Evolutionary conservation across 2,888 invertebrate species (phyloP).

Genomic region (Reticulitermes lucifugus): DNA sequence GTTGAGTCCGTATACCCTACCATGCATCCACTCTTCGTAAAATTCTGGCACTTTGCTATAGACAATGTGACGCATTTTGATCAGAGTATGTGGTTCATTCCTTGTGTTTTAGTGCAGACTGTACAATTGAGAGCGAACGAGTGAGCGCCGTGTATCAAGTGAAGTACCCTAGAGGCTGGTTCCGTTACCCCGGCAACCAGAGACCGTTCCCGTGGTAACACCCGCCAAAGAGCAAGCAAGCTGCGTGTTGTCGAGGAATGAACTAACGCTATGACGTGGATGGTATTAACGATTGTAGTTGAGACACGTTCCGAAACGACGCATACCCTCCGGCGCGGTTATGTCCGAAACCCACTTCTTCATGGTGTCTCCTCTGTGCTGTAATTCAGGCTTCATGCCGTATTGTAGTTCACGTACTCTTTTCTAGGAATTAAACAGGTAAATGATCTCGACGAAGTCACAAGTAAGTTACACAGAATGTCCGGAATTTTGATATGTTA

Average conservation of each 20-base stretch:
- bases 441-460: background rate
- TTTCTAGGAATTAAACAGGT: background rate
- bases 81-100: background rate
- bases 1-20: no score
- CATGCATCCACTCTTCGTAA: no score
- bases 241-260: background rate
- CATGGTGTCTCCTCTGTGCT: background rate
- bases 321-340: background rate
- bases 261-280: constrained; percentile 11
- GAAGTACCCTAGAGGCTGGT: constrained; percentile 19
- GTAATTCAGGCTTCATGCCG: background rate
- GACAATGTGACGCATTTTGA: background rate
- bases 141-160: constrained; percentile 25
- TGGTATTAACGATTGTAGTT: constrained; percentile 7
- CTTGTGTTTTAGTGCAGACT: background rate
- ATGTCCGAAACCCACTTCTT: background rate
- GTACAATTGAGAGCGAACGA: constrained; percentile 26
- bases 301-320: background rate
- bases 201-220: constrained; percentile 23
- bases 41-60: background rate
- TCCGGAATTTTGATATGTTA: no score
- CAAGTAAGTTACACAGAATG: no score
- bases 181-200: constrained; percentile 28
- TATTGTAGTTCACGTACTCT: background rate
- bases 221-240: constrained; percentile 23